phyloP scores from a whole-genome alignment of 2,797 vertebrate species.

The Tapirus indicus region DNA sequence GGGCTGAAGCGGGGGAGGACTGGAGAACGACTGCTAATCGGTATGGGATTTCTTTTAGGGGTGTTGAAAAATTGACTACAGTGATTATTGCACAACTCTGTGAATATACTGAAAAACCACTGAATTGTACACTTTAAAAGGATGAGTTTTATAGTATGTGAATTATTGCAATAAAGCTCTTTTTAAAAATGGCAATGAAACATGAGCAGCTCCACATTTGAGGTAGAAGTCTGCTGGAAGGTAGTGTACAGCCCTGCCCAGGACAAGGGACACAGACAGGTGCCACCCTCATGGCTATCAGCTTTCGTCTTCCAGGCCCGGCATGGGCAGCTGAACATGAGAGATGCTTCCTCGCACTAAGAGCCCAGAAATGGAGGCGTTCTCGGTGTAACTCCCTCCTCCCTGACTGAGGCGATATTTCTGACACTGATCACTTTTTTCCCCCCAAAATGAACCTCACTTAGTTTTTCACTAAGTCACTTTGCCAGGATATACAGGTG shows the following conservation, averaged over 20 bases:
- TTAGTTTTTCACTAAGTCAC: background rate
- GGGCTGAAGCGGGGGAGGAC: fast-evolving
- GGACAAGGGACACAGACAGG: background rate
- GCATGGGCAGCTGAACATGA: background rate
- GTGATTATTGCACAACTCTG: background rate
- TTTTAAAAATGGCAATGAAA: constrained; percentile 64
- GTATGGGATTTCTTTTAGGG: background rate
- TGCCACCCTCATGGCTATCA: fast-evolving
- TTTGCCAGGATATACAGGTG: background rate
- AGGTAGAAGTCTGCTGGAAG: constrained; percentile 65
- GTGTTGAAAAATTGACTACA: background rate
- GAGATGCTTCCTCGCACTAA: background rate
- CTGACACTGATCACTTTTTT: background rate
- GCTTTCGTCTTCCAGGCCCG: background rate
- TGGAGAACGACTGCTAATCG: background rate
- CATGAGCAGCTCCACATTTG: constrained; percentile 73
- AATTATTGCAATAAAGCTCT: background rate
- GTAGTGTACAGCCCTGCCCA: constrained; percentile 34
- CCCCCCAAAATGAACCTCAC: background rate
- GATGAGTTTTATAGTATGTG: background rate
- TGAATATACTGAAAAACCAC: background rate
- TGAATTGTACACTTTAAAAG: background rate
- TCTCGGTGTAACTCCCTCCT: background rate
- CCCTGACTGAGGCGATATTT: background rate
- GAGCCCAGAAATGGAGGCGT: background rate